Percentiles rank a stretch among this genome's conserved stretches.
phyloP scores from a whole-genome alignment of 2,113 vertebrate genomes.

The Raphicerus campestris region DNA sequence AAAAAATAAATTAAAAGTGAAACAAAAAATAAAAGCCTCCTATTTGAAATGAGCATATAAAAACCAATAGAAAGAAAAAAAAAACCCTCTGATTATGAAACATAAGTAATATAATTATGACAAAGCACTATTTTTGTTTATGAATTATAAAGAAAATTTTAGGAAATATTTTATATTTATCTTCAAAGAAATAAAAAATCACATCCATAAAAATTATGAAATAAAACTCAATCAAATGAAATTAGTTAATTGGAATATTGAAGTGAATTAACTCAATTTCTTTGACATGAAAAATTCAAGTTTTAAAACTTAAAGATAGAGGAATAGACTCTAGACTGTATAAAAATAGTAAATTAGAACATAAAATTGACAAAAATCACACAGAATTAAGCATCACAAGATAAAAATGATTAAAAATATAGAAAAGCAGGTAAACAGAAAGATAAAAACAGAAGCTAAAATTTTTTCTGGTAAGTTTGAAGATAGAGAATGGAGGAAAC shows the following conservation, averaged over 20 bases:
- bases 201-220: background rate
- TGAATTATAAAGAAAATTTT: background rate
- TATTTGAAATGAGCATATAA: background rate
- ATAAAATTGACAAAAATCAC: background rate
- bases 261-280: background rate
- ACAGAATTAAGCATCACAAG: background rate
- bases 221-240: background rate
- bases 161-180: background rate
- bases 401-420: background rate
- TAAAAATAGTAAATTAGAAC: background rate
- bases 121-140: background rate
- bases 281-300: background rate
- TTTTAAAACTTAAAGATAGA: background rate
- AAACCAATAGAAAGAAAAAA: background rate
- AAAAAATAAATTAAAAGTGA: background rate
- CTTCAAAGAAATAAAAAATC: background rate
- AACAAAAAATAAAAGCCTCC: background rate
- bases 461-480: background rate
- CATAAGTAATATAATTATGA: background rate
- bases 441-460: background rate
- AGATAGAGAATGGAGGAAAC: background rate
- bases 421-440: background rate
- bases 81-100: background rate
- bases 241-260: background rate
- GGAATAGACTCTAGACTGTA: accelerated